A percentile compares a stretch with the other conserved stretches of the same genome.
These are phyloP conservation scores for Telmatherina bonti DNA, from an alignment of 2,797 vertebrate genomes.

Conservation along the genomic window DNA sequence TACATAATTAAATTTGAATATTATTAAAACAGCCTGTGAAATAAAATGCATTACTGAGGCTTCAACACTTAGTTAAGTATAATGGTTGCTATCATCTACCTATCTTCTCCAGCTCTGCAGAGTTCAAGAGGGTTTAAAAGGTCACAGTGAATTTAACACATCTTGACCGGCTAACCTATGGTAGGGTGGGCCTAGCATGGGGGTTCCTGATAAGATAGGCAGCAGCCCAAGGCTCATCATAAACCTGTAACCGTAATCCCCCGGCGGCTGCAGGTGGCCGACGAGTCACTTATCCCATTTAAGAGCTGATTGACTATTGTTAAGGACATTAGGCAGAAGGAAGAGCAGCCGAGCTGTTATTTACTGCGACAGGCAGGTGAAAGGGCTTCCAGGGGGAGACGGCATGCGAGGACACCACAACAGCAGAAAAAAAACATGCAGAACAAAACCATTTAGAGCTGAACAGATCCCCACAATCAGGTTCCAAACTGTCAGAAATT, in stretches of 20 bases:
- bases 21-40: no score
- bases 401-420: background rate
- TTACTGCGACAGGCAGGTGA: slow-evolving; percentile 39
- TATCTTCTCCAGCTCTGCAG: background rate
- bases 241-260: slow-evolving; percentile 58
- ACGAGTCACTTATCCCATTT: slow-evolving; percentile 62
- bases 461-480: no score
- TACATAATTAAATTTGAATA: no score
- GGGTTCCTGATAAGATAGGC: background rate
- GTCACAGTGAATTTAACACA: slow-evolving; percentile 2
- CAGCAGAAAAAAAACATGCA: background rate
- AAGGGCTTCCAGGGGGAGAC: slow-evolving; percentile 16
- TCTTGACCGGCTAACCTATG: background rate
- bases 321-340: slow-evolving; percentile 61
- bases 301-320: slow-evolving; percentile 50
- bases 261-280: slow-evolving; percentile 49
- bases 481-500: background rate
- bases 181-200: background rate
- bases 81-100: no score
- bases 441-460: background rate
- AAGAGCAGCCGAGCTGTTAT: slow-evolving; percentile 26
- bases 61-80: no score
- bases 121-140: slow-evolving; percentile 8
- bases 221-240: slow-evolving; percentile 28
- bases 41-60: no score